phyloP scores from a whole-genome alignment of 2,113 vertebrate species.

The Lycaon pictus region DNA sequence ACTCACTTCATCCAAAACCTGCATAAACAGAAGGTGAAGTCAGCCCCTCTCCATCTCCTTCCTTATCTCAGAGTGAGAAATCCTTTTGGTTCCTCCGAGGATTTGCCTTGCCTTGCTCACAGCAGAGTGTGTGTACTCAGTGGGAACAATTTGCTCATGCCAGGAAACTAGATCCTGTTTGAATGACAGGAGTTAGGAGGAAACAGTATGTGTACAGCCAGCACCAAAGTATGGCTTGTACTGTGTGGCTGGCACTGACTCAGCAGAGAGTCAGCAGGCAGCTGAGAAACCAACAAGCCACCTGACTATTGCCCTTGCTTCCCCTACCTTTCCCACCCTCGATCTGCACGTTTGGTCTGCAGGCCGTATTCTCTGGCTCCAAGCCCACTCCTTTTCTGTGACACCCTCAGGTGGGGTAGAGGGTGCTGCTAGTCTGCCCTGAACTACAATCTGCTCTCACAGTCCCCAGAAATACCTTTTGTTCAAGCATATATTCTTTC shows the following conservation, averaged over 20 bases:
- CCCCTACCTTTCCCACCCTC: background rate
- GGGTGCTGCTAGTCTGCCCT: background rate
- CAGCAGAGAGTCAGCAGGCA: background rate
- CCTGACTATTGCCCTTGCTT: background rate
- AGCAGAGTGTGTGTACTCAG: background rate
- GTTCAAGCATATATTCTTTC: background rate
- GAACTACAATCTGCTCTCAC: background rate
- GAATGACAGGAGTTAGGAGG: constrained; percentile 45
- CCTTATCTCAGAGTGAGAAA: background rate
- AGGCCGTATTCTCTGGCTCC: background rate
- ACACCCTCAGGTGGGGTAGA: background rate
- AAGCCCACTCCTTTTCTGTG: background rate
- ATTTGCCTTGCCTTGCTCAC: background rate
- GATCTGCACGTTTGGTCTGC: background rate
- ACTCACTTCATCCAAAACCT: background rate
- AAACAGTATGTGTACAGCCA: constrained; percentile 37
- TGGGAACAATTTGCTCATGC: constrained; percentile 8
- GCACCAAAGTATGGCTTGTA: background rate
- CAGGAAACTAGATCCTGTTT: constrained; percentile 56
- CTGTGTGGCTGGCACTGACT: background rate
- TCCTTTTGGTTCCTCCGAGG: background rate
- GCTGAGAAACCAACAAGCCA: background rate
- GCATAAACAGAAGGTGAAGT: background rate
- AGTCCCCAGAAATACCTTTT: background rate
- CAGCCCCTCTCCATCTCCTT: background rate